phyloP scores from a whole-genome alignment of 1,140 invertebrate genomes.

The Archegozetes longisetosus region DNA sequence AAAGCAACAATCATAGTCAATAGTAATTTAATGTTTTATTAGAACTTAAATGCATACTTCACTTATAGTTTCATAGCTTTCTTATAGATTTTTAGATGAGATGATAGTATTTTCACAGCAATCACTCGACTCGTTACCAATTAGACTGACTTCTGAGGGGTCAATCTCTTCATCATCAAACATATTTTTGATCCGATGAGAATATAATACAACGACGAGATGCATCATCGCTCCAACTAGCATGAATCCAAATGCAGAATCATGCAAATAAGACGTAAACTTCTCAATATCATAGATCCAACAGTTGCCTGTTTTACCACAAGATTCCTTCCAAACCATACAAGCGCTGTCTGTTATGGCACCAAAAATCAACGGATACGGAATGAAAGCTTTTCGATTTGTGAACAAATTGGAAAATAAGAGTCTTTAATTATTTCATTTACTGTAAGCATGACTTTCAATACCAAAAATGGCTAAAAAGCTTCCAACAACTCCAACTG shows the following conservation, averaged over 20 bases:
- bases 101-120: not conserved
- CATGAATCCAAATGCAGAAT: constrained; percentile 17
- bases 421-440: not conserved
- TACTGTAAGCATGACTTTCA: not conserved
- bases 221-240: constrained; percentile 20
- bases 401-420: not conserved
- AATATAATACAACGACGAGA: constrained; percentile 15
- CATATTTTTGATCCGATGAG: constrained; percentile 17
- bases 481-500: constrained; percentile 23
- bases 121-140: not conserved
- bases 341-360: constrained; percentile 26
- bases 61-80: no score
- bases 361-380: constrained; percentile 27
- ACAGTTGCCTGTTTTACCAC: constrained; percentile 26
- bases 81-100: not conserved
- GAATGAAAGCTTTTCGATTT: constrained; percentile 25
- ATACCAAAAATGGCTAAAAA: constrained; percentile 21
- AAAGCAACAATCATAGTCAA: no score
- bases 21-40: no score
- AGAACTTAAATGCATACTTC: no score
- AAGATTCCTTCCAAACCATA: constrained; percentile 25
- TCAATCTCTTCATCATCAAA: constrained; percentile 19
- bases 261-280: constrained; percentile 22
- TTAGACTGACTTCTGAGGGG: no score
- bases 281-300: constrained; percentile 27